Evolutionary conservation across 2,797 vertebrate genomes (phyloP), one percentile per base, ranked within the genome.

Genomic region (Buphagus erythrorhynchus): DNA sequence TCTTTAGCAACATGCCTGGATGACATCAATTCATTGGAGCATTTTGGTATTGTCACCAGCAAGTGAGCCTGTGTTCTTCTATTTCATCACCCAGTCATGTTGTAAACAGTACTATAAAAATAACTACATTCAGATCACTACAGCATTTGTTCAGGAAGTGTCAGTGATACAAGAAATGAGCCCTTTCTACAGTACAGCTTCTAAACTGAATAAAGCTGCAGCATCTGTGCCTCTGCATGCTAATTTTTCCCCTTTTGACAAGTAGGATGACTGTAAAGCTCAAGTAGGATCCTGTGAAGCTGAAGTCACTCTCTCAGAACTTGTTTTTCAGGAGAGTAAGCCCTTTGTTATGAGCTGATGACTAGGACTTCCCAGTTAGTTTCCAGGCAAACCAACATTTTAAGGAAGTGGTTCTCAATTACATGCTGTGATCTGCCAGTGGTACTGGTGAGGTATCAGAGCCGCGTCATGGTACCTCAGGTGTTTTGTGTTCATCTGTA

Each of bases 381-480:
- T 90, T 86, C n/a, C 42, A 76, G 65, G 36, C 51, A 81, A 78
- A n/a, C 12, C 69, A 80, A 1, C 10, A 1, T 52, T 78, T 75
- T 79, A 36, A 66, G 18, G 8, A 19, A 57, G 20, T 1, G 26
- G 29, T 71, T 83, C 29, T 14, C 12, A 22, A 1, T 73, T 10
- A 5, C 8, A 1, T 48, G 38, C 48, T 69, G 2, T 55, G 28
- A 28, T 28, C 54, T 76, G 38, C 46, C 40, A 16, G 21, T 55
- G 61, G 17, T 46, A 6, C 38, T 36, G 46, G 17, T 48, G 68
- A 73, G 43, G 10, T 38, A 4, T 8, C 40, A 15, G 71, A 82
- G 51, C 71, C 7, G 0, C 16, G 6, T 73, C 14, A 4, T 3
- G 25, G 45, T 40, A 31, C 3, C 0, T 5, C 2, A 1, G 28